Base-by-base conservation (phyloP, 2,888 invertebrate species). In the Linnaemya tessellans region DNA sequence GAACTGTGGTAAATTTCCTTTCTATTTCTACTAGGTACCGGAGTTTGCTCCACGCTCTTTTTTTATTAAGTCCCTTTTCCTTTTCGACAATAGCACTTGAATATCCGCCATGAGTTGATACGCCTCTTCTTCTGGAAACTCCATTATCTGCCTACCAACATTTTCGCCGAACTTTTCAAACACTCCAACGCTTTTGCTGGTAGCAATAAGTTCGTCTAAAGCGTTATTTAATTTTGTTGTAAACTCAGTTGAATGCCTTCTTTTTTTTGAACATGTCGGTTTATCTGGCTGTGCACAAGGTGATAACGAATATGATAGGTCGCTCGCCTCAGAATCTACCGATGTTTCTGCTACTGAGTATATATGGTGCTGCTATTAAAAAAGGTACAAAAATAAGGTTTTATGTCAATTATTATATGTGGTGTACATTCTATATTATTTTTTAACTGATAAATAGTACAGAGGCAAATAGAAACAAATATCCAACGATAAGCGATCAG, bases 71-170 rank as follows among this genome's bases (percentile, higher is more conserved):
- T 25, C 30, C 3, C 30, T 35, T 73, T 73, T 73, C 20, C 25
- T 79, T n/a, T 71, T 79, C 18, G 70, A 62, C 2, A 79, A 25
- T 18, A 79, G 18, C 1, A n/a, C 4, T 49, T 80, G 64, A 7
- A 80, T 51, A 15, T 80, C 62, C n/a, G 51, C 62, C 60, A 79
- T 68, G 11, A 58, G 15, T 22, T 68, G 25, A 68, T 79, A 70
- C 41, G 79, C 60, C 2, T 79, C 62, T n/a, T n/a, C 51, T 79
- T 79, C 62, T n/a, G 79, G 62, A 71, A 79, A 79, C 38, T 71
- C 79, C 13, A 51, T 70, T 60, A 70, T 20, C 15, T 79, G 79
- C 68, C 38, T 70, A 25, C 20, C 79, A 62, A 79, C 79, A 62
- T 35, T 79, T 60, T 70, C 49, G 3, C 62, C 60, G 46, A 79